Base-by-base conservation (phyloP, 2,113 vertebrate species). In the Coreoperca whiteheadi region DNA sequence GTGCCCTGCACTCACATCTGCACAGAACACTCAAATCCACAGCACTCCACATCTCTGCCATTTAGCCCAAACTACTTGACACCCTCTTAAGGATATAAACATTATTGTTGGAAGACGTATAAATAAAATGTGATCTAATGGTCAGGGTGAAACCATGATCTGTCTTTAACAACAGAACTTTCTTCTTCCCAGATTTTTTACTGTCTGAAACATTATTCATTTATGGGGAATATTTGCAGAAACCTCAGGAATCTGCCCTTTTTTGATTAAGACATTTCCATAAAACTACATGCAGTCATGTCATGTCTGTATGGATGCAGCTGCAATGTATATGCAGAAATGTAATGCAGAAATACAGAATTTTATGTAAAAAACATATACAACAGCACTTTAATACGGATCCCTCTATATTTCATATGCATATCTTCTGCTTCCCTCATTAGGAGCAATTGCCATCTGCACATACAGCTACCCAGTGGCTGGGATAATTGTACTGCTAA, bases 21-120 rank as follows among this genome's bases (percentile, higher is more conserved):
- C 78, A 79, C 82, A 53, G 77, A 87, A 50, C 78, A 83, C 72
- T 85, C 57, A 48, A 43, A 80, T 79, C 69, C 43, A 73, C 68
- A 69, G 69, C 56, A 50, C 77, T 81, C 80, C 88, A 72, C 79
- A 77, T 64, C 76, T 50, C 66, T 79, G 81, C 84, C 87, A 77
- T 88, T 89, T 76, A 74, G 72, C 76, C 82, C 53, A 54, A 82
- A 86, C 91, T 84, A 86, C 78, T 90, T 92, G 69, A 83, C 90
- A 92, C 91, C 82, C 87, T 92, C 87, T 92, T 86, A 89, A 88
- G 82, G 86, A 79, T 64, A 88, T 88, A 90, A 92, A 94, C 84
- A 90, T 93, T 94, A 86, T 92, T 87, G 67, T 91, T 93, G 91
- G 91, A 92, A 59, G 72, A 64, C 57, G 21, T 75, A 57, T 82